Base-by-base conservation (phyloP, 1,140 invertebrate genomes). In the Ceratina australensis region DNA sequence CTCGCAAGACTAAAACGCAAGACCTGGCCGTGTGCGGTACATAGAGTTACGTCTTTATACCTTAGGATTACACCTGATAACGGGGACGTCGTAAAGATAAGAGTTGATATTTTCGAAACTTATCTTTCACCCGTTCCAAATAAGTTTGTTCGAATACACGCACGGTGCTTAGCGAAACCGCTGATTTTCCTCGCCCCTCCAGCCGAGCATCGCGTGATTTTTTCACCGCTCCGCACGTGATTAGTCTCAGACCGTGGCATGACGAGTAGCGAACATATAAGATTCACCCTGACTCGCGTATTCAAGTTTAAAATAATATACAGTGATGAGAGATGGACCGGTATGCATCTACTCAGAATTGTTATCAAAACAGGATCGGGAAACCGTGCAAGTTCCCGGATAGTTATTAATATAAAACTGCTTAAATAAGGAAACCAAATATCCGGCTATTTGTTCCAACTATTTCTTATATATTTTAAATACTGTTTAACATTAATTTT, bases 1-100 rank as follows among this genome's bases (percentile, higher is more conserved):
- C 28, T 57, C 26, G 26, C 2, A 20, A 26, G 28, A 76, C 57
- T 71, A 61, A 71, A 76, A 57, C 24, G 61, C 42, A 18, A 33
- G 4, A 60, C 26, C 15, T 15, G 16, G 28, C 66, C 33, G 52
- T 71, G n/a, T 18, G 57, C 66, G 26, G 54, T 12, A 50, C 24
- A 67, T 52, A 67, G 65, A 42, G 66, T 77, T 69, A 76, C 24
- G 33, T 52, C 74, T 71, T 71, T 77, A 77, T 77, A 77, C 24
- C 64, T 33, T 13, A 24, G n/a, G 33, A 68, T 76, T 68, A 76
- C 65, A 24, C 10, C 57, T 61, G 66, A 75, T 68, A 56, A 71
- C 66, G 56, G 16, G 42, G 57, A 66, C 73, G 77, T 80, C 78
- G 59, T 84, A 84, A 84, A 84, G 81, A 84, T 84, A 84, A 80